Evolutionary conservation across 1,140 invertebrate species (phyloP).

Genomic region (Acromyrmex echinatior): DNA sequence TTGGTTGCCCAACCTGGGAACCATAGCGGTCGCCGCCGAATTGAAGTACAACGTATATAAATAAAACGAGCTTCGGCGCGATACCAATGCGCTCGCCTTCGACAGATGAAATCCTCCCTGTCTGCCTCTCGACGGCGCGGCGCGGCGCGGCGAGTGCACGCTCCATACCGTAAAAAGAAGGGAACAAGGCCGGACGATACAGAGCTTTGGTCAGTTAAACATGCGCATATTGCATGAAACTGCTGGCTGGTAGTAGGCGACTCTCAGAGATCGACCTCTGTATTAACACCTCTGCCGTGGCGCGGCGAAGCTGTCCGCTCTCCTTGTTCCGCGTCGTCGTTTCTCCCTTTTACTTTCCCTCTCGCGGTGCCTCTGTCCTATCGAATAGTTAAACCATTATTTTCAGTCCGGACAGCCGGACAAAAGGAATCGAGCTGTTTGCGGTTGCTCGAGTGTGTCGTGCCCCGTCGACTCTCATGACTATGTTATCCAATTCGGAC

Average conservation of each 20-base stretch:
- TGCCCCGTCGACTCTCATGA: conserved; percentile 47
- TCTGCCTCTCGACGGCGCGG: conserved; percentile 34
- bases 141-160: conserved; percentile 45
- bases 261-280: conserved; percentile 84
- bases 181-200: conserved; percentile 75
- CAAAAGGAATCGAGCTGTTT: conserved; percentile 75
- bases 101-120: conserved; percentile 57
- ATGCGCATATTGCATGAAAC: conserved; percentile 87
- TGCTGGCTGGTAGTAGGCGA: conserved; percentile 79
- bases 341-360: conserved; percentile 48
- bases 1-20: conserved; percentile 59
- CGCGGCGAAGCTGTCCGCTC: conserved; percentile 28
- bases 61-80: conserved; percentile 72
- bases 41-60: conserved; percentile 75
- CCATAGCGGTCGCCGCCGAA: conserved; percentile 60
- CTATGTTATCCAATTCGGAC: conserved; percentile 49
- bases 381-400: conserved; percentile 81
- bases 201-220: conserved; percentile 86
- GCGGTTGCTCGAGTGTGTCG: conserved; percentile 69
- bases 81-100: conserved; percentile 25
- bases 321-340: conserved; percentile 54
- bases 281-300: conserved; percentile 84
- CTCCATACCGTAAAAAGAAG: conserved; percentile 64
- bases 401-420: conserved; percentile 77
- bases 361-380: conserved; percentile 50